Evolutionary conservation across 2,113 vertebrate species (phyloP).

Genomic region (Hipposideros armiger): DNA sequence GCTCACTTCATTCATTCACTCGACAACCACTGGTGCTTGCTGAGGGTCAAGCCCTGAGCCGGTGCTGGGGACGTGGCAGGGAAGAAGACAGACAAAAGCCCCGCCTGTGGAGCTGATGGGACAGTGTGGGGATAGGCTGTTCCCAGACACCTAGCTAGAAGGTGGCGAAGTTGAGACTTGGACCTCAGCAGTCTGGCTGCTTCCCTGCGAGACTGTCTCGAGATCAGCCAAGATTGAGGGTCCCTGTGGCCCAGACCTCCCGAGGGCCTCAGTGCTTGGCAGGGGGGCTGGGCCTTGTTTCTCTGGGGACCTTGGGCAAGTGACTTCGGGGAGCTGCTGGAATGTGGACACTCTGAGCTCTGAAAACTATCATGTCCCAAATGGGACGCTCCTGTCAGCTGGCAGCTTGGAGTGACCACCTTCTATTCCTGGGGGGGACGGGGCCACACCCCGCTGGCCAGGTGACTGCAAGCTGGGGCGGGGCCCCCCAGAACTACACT

Average conservation of each 20-base stretch:
- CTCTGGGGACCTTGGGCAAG: neutral
- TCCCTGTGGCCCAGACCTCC: neutral
- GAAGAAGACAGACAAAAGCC: neutral
- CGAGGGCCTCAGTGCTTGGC: neutral
- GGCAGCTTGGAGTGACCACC: neutral
- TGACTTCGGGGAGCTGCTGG: neutral
- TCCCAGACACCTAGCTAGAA: neutral
- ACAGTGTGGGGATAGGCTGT: neutral
- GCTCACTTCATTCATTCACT: neutral
- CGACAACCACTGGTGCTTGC: neutral
- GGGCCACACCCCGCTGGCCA: neutral
- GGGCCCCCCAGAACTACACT: neutral
- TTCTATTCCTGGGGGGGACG: neutral
- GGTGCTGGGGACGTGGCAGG: neutral
- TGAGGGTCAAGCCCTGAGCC: neutral
- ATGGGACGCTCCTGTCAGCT: rapidly evolving
- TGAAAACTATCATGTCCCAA: neutral
- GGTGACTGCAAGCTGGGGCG: neutral
- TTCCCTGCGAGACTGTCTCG: neutral
- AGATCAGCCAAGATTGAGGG: neutral
- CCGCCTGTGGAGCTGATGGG: neutral
- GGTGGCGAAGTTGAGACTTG: neutral
- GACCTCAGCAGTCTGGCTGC: neutral
- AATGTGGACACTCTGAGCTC: neutral
- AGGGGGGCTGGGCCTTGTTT: neutral